A percentile compares a stretch with the other conserved stretches of the same genome.
Conservation (phyloP, 2,797 vertebrate genomes). For the Acanthornis magna region DNA sequence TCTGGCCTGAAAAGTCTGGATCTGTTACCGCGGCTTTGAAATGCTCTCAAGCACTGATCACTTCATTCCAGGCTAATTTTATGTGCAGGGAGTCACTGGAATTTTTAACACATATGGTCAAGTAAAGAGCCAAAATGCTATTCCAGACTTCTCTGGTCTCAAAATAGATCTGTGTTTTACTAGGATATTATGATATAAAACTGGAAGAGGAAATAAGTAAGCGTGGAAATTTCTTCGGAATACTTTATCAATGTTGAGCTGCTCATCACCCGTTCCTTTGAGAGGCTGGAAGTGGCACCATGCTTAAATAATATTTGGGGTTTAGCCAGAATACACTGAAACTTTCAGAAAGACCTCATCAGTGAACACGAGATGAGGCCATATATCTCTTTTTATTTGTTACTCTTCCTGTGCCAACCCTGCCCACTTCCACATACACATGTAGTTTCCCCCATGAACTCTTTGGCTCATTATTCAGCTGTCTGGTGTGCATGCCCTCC, state of each 20-base stretch:
- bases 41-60: background rate
- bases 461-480: background rate
- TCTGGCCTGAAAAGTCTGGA: slow-evolving; percentile 17
- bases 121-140: slow-evolving; percentile 24
- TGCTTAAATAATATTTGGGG: background rate
- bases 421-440: background rate
- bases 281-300: background rate
- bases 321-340: background rate
- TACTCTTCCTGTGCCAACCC: background rate
- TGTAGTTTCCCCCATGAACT: background rate
- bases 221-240: background rate
- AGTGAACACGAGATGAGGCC: background rate
- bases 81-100: background rate
- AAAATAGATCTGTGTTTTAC: slow-evolving; percentile 35
- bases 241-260: background rate
- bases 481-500: slow-evolving; percentile 19
- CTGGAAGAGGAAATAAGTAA: slow-evolving; percentile 13
- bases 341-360: background rate
- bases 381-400: background rate
- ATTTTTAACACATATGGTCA: slow-evolving; percentile 31
- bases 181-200: background rate
- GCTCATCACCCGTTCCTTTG: background rate
- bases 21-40: background rate
- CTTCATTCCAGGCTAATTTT: slow-evolving; percentile 24
- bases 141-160: slow-evolving; percentile 9